Percentiles rank a stretch among this genome's conserved stretches.
These are phyloP conservation scores for Ciconia boyciana DNA, from an alignment of 2,113 vertebrate species.

Conservation along the genomic window DNA sequence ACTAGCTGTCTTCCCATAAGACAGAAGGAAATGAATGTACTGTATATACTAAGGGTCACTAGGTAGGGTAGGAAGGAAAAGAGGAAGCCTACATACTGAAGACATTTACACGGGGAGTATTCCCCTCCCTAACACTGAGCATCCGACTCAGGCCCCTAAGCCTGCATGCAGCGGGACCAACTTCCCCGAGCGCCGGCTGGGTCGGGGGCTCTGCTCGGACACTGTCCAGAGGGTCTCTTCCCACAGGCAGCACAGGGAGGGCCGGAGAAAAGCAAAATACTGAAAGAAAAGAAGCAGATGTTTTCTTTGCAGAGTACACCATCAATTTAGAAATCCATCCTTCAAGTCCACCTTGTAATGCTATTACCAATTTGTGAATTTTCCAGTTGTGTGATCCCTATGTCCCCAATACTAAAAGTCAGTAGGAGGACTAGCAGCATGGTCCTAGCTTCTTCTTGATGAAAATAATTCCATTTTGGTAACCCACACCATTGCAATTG, in stretches of 20 bases:
- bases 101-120: neutral
- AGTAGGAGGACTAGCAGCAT: neutral
- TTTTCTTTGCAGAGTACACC: neutral
- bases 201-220: neutral
- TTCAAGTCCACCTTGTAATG: neutral
- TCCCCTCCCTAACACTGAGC: neutral
- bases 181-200: neutral
- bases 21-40: neutral
- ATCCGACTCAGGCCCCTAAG: neutral
- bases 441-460: neutral
- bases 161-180: fast-evolving
- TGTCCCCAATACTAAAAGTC: neutral
- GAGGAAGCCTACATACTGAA: neutral
- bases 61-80: neutral
- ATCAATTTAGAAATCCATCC: neutral
- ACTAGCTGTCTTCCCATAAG: neutral
- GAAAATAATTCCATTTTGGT: neutral
- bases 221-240: neutral
- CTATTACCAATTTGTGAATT: neutral
- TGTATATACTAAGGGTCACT: neutral
- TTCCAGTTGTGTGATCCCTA: neutral
- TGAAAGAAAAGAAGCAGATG: neutral
- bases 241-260: neutral
- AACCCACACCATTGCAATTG: neutral
- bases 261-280: neutral